Evolutionary conservation across 2,888 invertebrate genomes (phyloP).

Genomic region (Nomada flava): DNA sequence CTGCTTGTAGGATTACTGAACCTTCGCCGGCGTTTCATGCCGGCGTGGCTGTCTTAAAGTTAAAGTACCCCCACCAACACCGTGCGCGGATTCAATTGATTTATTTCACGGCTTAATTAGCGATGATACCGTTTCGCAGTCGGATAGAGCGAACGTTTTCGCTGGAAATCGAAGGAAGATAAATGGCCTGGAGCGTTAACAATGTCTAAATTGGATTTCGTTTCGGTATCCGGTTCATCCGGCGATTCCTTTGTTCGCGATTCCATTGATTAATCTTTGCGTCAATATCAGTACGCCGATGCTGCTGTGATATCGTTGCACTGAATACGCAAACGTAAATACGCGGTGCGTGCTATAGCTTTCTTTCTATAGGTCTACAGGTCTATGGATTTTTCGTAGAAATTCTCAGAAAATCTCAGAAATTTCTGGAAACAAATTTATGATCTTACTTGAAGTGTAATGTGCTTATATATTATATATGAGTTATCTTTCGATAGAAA

Average conservation of each 20-base stretch:
- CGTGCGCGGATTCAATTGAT: constrained; percentile 35
- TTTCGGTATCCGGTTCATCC: neutral
- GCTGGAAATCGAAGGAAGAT: constrained; percentile 46
- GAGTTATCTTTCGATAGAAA: too few relatives aligned
- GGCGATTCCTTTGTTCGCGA: constrained; percentile 7
- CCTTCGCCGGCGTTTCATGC: constrained; percentile 14
- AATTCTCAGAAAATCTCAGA: too few relatives aligned
- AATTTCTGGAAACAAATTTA: too few relatives aligned
- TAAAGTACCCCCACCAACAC: constrained; percentile 18
- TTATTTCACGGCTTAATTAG: constrained; percentile 32
- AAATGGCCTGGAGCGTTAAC: constrained; percentile 29
- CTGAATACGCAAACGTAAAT: neutral
- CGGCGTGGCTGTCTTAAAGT: constrained; percentile 43
- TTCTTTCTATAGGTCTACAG: too few relatives aligned
- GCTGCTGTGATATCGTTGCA: neutral
- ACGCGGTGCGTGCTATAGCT: too few relatives aligned
- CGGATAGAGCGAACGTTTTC: constrained; percentile 24
- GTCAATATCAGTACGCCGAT: neutral
- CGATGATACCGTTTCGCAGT: constrained; percentile 20
- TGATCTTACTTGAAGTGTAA: too few relatives aligned
- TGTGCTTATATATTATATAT: too few relatives aligned
- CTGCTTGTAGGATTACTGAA: constrained; percentile 52
- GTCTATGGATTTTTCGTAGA: too few relatives aligned
- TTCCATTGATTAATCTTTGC: constrained; percentile 23
- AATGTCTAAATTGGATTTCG: constrained; percentile 29